Evolutionary conservation across 2,113 vertebrate species (phyloP), one percentile per base, ranked within the genome.

Genomic region (Cyprinodon variegatus): DNA sequence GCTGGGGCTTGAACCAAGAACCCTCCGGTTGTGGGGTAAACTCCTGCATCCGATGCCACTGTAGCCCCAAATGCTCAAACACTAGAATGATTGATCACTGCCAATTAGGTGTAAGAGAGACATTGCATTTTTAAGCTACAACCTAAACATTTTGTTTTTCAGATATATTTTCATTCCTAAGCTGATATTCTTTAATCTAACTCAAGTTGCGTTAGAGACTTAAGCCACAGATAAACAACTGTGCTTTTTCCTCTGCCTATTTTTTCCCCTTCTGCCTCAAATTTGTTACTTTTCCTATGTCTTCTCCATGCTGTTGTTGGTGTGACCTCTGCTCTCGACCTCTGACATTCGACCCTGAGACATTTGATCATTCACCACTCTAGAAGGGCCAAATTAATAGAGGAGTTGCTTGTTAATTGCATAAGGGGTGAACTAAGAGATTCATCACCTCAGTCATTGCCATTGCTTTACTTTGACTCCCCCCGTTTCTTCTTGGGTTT

Each of bases 361-460:
- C 96, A 98, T 98, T 96, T 99, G 98, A 98, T 96, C 97, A 97
- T 95, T 96, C 96, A 96, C 96, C 95, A 94, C 96, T 98, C 95
- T 95, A 81, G 96, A 95, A 96, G 95, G 93, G 94, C 95, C 95
- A 97, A 98, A 98, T 99, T 98, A 99, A 98, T 98, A 97, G 96
- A 96, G 96, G 92, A 91, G 89, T 94, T 96, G 95, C 96, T 96
- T 93, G 97, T 97, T 98, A 99, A 98, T 98, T 99, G 97, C 96
- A 96, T 97, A 96, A 96, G 96, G 97, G 96, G 95, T 96, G 95
- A 95, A 95, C 95, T 94, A 95, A 96, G 95, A 96, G 96, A 98
- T 99, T 97, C 97, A 98, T 99, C 96, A 97, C 97, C 97, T 98
- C 97, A 98, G 97, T 99, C 97, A 99, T 97, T 97, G 97, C 97